Evolutionary conservation across 2,888 invertebrate genomes (phyloP), one percentile per base, ranked within the genome.

Genomic region (Pachycephus smyrnensis): DNA sequence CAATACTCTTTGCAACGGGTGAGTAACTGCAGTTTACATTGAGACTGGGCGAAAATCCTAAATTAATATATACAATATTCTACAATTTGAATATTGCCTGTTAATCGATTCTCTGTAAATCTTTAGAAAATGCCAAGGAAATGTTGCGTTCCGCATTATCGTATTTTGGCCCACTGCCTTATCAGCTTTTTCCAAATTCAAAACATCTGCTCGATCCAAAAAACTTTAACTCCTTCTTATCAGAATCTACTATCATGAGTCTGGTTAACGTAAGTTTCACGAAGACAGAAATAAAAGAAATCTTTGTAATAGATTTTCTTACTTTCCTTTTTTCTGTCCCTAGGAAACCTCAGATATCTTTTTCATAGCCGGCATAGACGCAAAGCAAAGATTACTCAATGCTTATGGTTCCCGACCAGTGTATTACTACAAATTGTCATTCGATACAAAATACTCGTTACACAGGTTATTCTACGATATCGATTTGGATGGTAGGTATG

Each of bases 401-500:
- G 69, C 9, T n/a, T 75, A 55, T 33, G 80, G 80, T n/a, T 77
- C 80, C 1, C 68, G 69, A 1, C 80, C 83, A 1, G 75, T 86
- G 32, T 88, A 85, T 76, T 87, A 87, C 75, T 88, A 88, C 71
- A 78, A 79, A 31, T 76, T 85, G 55, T 79, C 83, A 9, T 87
- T 84, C 33, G 79, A 84, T 30, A 75, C 82, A 3, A 33, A 80
- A 4, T 37, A 79, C 1, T 80, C 82, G 36, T 31, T 79, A 11
- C 83, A 84, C 32, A 82, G 80, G 4, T 73, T 73, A 4, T 74
- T 80, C 12, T 76, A 69, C 73, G 35, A 79, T 55, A 12, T 76
- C 30, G 15, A 71, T 35, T 23, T 79, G 31, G 33, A 84, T 31
- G 82, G 82, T 82, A 79, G 78, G 76, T 75, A 55, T 15, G 23